Evolutionary conservation across 2,113 vertebrate genomes (phyloP).

Genomic region (Limanda limanda): DNA sequence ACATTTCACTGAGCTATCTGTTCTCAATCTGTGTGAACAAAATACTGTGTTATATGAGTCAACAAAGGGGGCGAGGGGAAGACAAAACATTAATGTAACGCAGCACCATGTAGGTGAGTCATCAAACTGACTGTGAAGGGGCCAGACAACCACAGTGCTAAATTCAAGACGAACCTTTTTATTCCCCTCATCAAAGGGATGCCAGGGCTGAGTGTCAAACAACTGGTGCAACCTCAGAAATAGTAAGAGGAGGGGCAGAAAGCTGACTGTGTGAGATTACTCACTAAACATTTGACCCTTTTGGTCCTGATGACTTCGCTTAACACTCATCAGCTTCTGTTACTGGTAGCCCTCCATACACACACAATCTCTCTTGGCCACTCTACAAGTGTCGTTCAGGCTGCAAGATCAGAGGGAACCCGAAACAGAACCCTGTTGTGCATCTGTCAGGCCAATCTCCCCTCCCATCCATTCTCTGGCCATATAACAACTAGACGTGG

Average conservation of each 20-base stretch:
- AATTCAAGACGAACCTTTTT: slow-evolving; percentile 37
- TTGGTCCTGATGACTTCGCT: slow-evolving; percentile 61
- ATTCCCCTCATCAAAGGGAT: slow-evolving; percentile 57
- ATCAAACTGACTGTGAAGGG: slow-evolving; percentile 32
- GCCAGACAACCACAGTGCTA: slow-evolving; percentile 47
- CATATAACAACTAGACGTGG: slow-evolving; percentile 53
- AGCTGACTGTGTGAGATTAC: slow-evolving; percentile 36
- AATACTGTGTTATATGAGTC: slow-evolving; percentile 62
- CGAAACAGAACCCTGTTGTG: slow-evolving; percentile 76
- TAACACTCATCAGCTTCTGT: slow-evolving; percentile 58
- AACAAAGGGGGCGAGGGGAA: slow-evolving; percentile 42
- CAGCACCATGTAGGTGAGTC: slow-evolving; percentile 56
- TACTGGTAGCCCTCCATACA: slow-evolving; percentile 5
- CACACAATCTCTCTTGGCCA: slow-evolving; percentile 9
- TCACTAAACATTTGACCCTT: slow-evolving; percentile 68
- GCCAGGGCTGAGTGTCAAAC: slow-evolving; percentile 55
- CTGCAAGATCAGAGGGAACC: slow-evolving; percentile 69
- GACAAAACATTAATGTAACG: slow-evolving; percentile 71
- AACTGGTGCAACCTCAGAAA: slow-evolving; percentile 49
- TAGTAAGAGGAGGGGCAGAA: slow-evolving; percentile 27
- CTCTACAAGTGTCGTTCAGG: slow-evolving; percentile 46
- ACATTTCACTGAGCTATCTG: slow-evolving; percentile 32
- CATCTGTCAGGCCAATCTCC: slow-evolving; percentile 63
- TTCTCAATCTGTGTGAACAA: slow-evolving; percentile 55
- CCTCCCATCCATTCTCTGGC: slow-evolving; percentile 54